phyloP scores from a whole-genome alignment of 2,888 invertebrate genomes.

The Glyphotaelius pellucidus region DNA sequence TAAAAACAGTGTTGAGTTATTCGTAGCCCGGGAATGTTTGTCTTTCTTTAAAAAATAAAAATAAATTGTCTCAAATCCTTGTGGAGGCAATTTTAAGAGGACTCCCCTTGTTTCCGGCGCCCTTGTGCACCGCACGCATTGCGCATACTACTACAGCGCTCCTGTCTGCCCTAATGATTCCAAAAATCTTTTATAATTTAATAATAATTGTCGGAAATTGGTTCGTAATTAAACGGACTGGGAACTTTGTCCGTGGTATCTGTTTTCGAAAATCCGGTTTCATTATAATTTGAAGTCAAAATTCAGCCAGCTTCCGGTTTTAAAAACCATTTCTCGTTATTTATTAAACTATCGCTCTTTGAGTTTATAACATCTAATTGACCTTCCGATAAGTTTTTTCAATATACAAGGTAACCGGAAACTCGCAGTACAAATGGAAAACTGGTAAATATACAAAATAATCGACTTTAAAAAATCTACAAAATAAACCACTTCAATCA shows the following conservation, averaged over 20 bases:
- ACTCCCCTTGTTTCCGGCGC: neutral
- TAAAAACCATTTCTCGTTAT: neutral
- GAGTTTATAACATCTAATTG: no score
- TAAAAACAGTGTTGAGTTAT: no score
- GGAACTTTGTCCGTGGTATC: neutral
- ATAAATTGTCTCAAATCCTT: no score
- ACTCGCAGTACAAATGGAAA: no score
- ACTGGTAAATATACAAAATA: no score
- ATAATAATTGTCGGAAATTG: neutral
- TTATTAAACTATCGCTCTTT: no score
- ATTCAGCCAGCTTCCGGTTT: neutral
- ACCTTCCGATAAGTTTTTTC: no score
- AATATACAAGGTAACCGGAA: no score
- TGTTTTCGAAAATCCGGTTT: neutral
- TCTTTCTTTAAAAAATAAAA: no score
- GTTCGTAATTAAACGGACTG: neutral
- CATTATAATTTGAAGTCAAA: neutral
- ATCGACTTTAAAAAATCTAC: no score
- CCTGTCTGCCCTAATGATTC: neutral
- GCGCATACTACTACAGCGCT: neutral
- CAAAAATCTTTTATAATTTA: neutral
- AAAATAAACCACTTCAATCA: no score
- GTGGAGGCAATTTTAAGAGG: neutral
- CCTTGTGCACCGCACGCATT: neutral
- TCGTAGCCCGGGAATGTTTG: no score